A percentile compares a stretch with the other conserved stretches of the same genome.
phyloP scores from a whole-genome alignment of 2,797 vertebrate genomes.

The Pseudotriccus pelzelni region DNA sequence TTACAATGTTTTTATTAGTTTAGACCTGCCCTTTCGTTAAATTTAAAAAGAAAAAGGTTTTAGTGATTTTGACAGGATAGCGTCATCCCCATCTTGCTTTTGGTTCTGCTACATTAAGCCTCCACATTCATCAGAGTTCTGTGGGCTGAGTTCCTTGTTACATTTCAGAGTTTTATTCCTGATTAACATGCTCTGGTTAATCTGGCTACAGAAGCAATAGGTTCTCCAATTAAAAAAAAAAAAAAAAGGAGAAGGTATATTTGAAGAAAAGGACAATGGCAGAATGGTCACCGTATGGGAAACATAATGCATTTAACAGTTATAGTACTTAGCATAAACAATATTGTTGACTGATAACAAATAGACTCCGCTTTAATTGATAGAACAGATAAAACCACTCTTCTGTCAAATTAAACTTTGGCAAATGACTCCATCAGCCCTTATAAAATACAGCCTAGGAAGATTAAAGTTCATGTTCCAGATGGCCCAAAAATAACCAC shows the following conservation, averaged over 20 bases:
- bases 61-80: neutral
- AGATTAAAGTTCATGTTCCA: slow-evolving; percentile 37
- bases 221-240: neutral
- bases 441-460: neutral
- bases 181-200: slow-evolving; percentile 5
- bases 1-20: neutral
- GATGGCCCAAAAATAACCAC: slow-evolving; percentile 16
- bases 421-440: slow-evolving; percentile 13
- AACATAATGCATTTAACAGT: slow-evolving; percentile 37
- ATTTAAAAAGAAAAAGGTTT: neutral
- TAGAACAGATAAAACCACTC: slow-evolving; percentile 25
- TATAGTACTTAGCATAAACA: slow-evolving; percentile 13
- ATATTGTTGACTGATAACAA: slow-evolving; percentile 40
- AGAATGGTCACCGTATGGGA: neutral
- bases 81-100: neutral
- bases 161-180: slow-evolving; percentile 19
- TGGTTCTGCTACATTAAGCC: neutral
- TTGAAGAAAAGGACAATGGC: slow-evolving; percentile 22
- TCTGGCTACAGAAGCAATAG: slow-evolving; percentile 4
- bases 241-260: neutral
- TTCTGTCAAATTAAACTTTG: slow-evolving; percentile 46
- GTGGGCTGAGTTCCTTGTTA: slow-evolving; percentile 4
- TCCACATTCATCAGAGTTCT: slow-evolving; percentile 25
- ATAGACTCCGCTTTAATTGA: slow-evolving; percentile 40
- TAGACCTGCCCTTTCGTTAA: neutral